Conservation (phyloP, 2,888 invertebrate genomes). For the Shargacucullia verbasci region DNA sequence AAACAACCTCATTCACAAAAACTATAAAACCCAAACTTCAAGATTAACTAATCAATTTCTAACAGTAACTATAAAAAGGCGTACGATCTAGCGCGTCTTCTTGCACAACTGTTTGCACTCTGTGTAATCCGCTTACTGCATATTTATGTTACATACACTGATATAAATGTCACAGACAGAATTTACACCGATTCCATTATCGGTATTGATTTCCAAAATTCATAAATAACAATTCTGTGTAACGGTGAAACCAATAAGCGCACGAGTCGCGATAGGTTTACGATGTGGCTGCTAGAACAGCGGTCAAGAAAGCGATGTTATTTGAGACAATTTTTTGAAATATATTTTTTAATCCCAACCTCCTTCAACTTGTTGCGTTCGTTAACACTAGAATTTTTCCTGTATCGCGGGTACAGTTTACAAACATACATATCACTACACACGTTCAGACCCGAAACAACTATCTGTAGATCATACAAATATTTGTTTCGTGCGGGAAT, state of each 20-base stretch:
- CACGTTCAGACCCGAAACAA: too few relatives aligned
- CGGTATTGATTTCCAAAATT: constrained; percentile 63
- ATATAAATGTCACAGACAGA: constrained; percentile 52
- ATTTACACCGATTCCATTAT: constrained; percentile 55
- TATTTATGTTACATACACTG: constrained; percentile 39
- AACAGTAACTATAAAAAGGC: constrained; percentile 16
- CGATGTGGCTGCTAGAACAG: constrained; percentile 30
- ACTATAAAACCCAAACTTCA: constrained; percentile 33
- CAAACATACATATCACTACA: too few relatives aligned
- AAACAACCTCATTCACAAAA: constrained; percentile 34
- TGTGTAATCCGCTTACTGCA: constrained; percentile 48
- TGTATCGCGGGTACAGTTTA: too few relatives aligned
- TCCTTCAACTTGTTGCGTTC: too few relatives aligned
- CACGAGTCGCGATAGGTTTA: constrained; percentile 47
- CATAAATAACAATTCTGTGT: constrained; percentile 60
- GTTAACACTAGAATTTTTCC: too few relatives aligned
- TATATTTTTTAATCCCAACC: too few relatives aligned
- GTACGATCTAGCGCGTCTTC: not conserved
- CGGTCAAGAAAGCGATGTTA: not conserved
- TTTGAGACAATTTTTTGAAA: too few relatives aligned
- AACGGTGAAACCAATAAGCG: constrained; percentile 63
- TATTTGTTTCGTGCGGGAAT: too few relatives aligned
- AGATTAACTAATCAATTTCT: constrained; percentile 43
- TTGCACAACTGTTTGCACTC: constrained; percentile 46
- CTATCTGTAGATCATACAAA: too few relatives aligned